These are phyloP conservation scores for Rambutsinella grinnellia DNA, from an alignment of 2,888 invertebrate genomes.

Conservation along the genomic window DNA sequence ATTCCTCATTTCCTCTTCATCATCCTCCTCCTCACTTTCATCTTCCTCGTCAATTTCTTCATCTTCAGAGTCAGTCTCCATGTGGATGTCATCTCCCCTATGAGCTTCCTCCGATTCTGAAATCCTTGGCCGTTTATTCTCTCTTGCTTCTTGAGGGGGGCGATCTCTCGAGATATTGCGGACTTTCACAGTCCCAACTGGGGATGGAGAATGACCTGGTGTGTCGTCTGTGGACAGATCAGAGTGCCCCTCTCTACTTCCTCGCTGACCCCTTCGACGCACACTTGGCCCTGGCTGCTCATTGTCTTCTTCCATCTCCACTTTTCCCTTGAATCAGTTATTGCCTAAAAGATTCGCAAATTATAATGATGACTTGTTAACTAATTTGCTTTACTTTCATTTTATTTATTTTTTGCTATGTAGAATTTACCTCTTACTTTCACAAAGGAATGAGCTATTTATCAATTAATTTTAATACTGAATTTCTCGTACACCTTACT, in stretches of 20 bases:
- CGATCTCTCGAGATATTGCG: conserved; percentile 28
- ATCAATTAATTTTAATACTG: no score
- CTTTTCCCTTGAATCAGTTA: no score
- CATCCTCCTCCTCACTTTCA: conserved; percentile 8
- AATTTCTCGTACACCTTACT: no score
- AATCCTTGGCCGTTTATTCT: conserved; percentile 19
- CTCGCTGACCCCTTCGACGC: neutral
- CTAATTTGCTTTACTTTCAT: conserved; percentile 4
- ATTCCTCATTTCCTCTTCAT: neutral
- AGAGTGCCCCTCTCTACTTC: neutral
- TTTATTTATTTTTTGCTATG: conserved; percentile 1
- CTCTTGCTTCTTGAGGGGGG: conserved; percentile 1
- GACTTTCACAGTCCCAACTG: conserved; percentile 18
- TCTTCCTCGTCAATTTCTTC: conserved; percentile 15
- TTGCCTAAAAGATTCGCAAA: no score
- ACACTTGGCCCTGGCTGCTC: conserved; percentile 28
- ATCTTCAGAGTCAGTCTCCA: conserved; percentile 29
- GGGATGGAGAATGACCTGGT: neutral
- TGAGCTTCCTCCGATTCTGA: neutral
- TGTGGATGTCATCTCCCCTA: conserved; percentile 15
- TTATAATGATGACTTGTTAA: neutral
- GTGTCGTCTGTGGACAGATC: neutral
- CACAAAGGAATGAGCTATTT: no score
- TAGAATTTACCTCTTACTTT: no score
- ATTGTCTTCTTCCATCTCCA: neutral